A percentile compares a stretch with the other conserved stretches of the same genome.
Conservation (phyloP, 2,888 invertebrate species). For the Ormyrus rosae region DNA sequence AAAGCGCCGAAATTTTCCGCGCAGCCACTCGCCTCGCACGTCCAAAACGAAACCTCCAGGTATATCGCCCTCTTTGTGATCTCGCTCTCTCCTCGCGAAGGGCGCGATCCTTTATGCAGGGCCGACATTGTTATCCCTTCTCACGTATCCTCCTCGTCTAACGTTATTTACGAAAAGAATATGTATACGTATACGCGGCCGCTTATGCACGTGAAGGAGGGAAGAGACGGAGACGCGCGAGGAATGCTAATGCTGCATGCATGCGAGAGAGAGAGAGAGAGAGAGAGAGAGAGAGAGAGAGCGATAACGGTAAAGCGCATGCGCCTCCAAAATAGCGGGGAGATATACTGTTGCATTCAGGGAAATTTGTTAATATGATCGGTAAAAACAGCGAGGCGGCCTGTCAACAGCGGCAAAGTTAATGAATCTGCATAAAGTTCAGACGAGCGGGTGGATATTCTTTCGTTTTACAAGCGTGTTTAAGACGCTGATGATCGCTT, state of each 20-base stretch:
- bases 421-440: neutral
- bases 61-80: constrained; percentile 13
- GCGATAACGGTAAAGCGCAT: constrained; percentile 45
- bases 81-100: neutral
- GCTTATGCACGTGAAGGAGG: neutral
- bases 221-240: constrained; percentile 24
- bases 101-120: constrained; percentile 23
- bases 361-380: constrained; percentile 33
- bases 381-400: constrained; percentile 1
- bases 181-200: neutral
- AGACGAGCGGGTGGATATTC: too few relatives aligned
- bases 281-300: too few relatives aligned
- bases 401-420: neutral
- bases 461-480: too few relatives aligned
- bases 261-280: neutral
- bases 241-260: constrained; percentile 32
- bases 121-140: constrained; percentile 41
- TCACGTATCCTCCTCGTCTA: constrained; percentile 46
- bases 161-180: constrained; percentile 28
- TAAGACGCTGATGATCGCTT: too few relatives aligned
- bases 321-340: constrained; percentile 48
- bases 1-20: constrained; percentile 21
- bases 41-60: neutral
- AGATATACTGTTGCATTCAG: constrained; percentile 38
- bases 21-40: constrained; percentile 2